phyloP scores from a whole-genome alignment of 2,888 invertebrate genomes.

The Spodoptera exigua region DNA sequence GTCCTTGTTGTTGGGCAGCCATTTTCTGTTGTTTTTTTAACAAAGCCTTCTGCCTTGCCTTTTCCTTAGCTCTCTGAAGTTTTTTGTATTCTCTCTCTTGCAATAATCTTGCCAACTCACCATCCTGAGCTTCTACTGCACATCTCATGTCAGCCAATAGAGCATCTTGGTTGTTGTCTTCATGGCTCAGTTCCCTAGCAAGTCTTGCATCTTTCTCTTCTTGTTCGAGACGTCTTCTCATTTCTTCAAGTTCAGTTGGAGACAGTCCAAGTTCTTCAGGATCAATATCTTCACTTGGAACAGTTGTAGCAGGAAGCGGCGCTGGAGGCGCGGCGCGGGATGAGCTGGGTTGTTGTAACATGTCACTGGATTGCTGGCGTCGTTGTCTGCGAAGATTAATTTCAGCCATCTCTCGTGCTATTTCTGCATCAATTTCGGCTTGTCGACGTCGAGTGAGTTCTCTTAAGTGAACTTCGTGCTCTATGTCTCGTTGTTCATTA shows the following conservation, averaged over 20 bases:
- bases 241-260: slow-evolving; percentile 79
- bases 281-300: slow-evolving; percentile 63
- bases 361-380: slow-evolving; percentile 70
- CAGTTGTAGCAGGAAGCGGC: slow-evolving; percentile 50
- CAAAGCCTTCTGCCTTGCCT: slow-evolving; percentile 83
- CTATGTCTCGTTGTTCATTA: slow-evolving; percentile 81
- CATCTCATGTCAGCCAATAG: slow-evolving; percentile 83
- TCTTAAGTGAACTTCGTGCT: slow-evolving; percentile 77
- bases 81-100: slow-evolving; percentile 86
- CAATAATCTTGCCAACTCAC: slow-evolving; percentile 81
- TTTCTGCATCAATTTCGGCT: slow-evolving; percentile 85
- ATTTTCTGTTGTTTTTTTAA: slow-evolving; percentile 82
- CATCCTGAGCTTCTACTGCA: slow-evolving; percentile 86
- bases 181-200: slow-evolving; percentile 80
- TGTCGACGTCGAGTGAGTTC: slow-evolving; percentile 80
- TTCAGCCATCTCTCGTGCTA: slow-evolving; percentile 85
- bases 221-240: slow-evolving; percentile 79
- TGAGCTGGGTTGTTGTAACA: slow-evolving; percentile 75
- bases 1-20: slow-evolving; percentile 65
- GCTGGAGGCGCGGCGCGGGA: slow-evolving; percentile 70
- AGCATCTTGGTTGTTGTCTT: slow-evolving; percentile 78
- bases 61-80: slow-evolving; percentile 84
- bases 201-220: slow-evolving; percentile 83
- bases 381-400: slow-evolving; percentile 82
- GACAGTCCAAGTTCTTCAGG: slow-evolving; percentile 83